Base-by-base conservation (phyloP, 2,113 vertebrate genomes). In the Varanus salvator region DNA sequence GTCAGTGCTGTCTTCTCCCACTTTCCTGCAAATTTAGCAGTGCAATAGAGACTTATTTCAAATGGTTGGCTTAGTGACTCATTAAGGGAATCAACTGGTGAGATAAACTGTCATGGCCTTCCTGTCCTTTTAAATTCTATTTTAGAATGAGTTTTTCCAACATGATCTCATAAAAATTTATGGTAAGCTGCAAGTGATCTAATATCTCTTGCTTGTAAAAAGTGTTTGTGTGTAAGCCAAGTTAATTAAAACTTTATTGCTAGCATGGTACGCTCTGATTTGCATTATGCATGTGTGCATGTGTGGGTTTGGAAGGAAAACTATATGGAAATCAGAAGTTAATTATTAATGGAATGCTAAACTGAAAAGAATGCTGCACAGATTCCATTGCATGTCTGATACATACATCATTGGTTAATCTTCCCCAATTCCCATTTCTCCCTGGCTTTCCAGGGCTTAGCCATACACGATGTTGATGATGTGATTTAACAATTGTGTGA, bases 161-260 rank as follows among this genome's bases (percentile, higher is more conserved):
- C 69, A 90, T 69, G 75, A 88, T 86, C 90, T 93, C 82, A 88
- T 91, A 92, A 88, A 94, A 94, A 91, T 76, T 48, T 71, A 60
- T 76, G 93, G 76, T 86, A 94, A 89, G 87, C 91, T 87, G 86
- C 44, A 89, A 71, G 81, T 87, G 69, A 93, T 91, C 87, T 34
- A 71, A 87, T 93, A 93, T 92, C 85, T 94, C 91, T 87, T 88
- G 85, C 90, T 95, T 84, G 89, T 87, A 87, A 91, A 88, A 54
- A 93, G 78, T 80, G 91, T 87, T 94, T 93, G 93, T 83, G 54
- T 71, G n/a, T 87, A 94, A 80, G 93, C 86, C 90, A 92, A 91
- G 81, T 92, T 93, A 93, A 94, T 90, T 92, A 93, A 91, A 96
- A 90, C 85, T 94, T 95, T 93, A 95, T 91, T 34, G 77, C 8